Evolutionary conservation across 2,797 vertebrate species (phyloP), one percentile per base, ranked within the genome.

Genomic region (Micrastur ruficollis): DNA sequence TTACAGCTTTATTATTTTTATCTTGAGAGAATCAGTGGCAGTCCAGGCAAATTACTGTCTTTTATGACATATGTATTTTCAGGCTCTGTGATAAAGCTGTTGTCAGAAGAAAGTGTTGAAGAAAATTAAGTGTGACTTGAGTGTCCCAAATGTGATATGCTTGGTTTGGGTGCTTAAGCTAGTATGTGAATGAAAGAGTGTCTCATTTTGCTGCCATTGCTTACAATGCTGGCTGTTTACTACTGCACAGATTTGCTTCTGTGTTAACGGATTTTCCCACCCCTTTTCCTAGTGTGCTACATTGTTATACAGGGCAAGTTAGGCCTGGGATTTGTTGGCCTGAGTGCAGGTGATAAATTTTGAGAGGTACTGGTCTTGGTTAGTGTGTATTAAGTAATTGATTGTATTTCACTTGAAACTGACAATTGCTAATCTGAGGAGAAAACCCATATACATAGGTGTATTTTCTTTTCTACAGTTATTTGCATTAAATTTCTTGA

Each of bases 81-180:
- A 78, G 62, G 91, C 68, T 72, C 14, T 67, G 68, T 96, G 93
- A 82, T 74, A 95, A 90, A 95, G 78, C 78, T 85, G 52, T 90
- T 94, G 89, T 85, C 90, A 89, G 78, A 95, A 89, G 94, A 23
- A 81, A 52, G 29, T 92, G 75, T 86, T 93, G 81, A 94, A 81
- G 49, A 86, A 93, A 96, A 95, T 94, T 52, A 93, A 86, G 25
- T 63, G 68, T 89, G 81, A 94, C 86, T 86, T 79, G 81, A 65
- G 44, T 17, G 15, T 81, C 72, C 87, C 74, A 81, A 56, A 84
- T 70, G 90, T 53, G 90, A 81, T 72, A 34, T 89, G 75, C 81
- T 86, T 76, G 79, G 67, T 93, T 92, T 86, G 71, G 38, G 18
- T 83, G 79, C 83, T 86, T 75, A 76, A 86, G 74, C 71, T 90